Evolutionary conservation across 1,140 invertebrate genomes (phyloP).

Genomic region (Achatina immaculata): DNA sequence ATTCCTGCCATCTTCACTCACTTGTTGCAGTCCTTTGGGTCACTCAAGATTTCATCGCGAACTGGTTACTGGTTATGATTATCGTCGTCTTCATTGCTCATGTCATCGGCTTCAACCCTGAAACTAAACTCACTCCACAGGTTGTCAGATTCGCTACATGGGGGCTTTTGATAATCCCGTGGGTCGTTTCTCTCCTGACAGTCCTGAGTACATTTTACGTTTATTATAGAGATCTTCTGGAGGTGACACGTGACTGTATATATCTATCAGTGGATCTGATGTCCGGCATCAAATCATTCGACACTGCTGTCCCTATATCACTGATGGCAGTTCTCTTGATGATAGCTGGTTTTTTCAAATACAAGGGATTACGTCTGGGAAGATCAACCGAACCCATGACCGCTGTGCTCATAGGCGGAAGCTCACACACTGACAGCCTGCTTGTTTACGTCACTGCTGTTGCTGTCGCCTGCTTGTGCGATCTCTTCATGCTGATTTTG

Average conservation of each 20-base stretch:
- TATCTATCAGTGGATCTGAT: no score
- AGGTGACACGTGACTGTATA: background rate
- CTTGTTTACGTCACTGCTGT: background rate
- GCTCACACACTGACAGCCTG: background rate
- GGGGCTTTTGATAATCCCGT: background rate
- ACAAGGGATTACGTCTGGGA: background rate
- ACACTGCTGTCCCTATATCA: background rate
- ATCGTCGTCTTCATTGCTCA: slow-evolving; percentile 3
- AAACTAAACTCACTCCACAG: background rate
- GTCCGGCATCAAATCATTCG: background rate
- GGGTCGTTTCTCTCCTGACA: background rate
- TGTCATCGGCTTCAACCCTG: background rate
- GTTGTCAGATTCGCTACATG: background rate
- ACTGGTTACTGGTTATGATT: slow-evolving; percentile 2
- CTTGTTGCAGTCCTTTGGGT: background rate
- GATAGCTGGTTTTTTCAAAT: background rate
- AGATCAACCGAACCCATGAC: background rate
- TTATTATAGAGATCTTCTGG: background rate
- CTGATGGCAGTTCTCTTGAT: background rate
- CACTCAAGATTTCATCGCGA: slow-evolving; percentile 7
- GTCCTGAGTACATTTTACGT: background rate
- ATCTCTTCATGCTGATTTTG: background rate
- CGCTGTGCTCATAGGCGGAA: background rate
- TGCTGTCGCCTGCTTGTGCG: background rate
- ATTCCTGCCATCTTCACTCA: background rate